These are phyloP conservation scores for Apolygus lucorum DNA, from an alignment of 1,140 invertebrate genomes.

Conservation along the genomic window DNA sequence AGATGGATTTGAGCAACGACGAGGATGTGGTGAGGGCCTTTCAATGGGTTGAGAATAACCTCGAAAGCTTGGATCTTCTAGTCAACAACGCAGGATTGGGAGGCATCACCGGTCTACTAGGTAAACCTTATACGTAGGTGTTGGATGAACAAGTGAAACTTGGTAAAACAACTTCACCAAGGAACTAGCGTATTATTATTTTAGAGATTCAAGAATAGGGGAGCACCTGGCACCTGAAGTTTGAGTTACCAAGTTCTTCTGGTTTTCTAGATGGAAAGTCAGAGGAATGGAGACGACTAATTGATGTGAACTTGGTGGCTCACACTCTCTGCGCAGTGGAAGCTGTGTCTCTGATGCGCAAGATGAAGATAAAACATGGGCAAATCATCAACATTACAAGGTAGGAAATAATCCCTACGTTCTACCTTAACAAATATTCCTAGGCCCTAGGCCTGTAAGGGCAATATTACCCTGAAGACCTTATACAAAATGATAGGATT, in stretches of 20 bases:
- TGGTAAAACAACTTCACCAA: no score
- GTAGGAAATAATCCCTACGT: constrained; percentile 33
- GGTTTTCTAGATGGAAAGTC: constrained; percentile 40
- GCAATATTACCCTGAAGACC: no score
- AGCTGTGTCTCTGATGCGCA: constrained; percentile 55
- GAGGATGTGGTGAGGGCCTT: constrained; percentile 56
- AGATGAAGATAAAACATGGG: constrained; percentile 47
- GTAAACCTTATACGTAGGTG: constrained; percentile 18
- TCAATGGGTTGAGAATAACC: constrained; percentile 47
- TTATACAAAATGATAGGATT: no score
- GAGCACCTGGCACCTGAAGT: no score
- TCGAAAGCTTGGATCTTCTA: constrained; percentile 57
- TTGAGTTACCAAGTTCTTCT: no score
- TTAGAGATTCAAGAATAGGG: no score
- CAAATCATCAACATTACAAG: constrained; percentile 48
- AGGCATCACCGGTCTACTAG: constrained; percentile 28
- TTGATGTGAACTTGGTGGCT: constrained; percentile 60
- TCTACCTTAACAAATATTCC: no score
- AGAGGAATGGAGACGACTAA: constrained; percentile 43
- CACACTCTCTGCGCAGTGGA: constrained; percentile 55
- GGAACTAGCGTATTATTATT: no score
- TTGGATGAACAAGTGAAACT: no score
- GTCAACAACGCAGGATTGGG: constrained; percentile 59
- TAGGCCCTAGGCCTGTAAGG: no score
- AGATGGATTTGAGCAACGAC: constrained; percentile 56